These are phyloP conservation scores for Beroe forskalii DNA, from an alignment of 37 sponge, comb jelly and placozoan species.

Conservation along the genomic window DNA sequence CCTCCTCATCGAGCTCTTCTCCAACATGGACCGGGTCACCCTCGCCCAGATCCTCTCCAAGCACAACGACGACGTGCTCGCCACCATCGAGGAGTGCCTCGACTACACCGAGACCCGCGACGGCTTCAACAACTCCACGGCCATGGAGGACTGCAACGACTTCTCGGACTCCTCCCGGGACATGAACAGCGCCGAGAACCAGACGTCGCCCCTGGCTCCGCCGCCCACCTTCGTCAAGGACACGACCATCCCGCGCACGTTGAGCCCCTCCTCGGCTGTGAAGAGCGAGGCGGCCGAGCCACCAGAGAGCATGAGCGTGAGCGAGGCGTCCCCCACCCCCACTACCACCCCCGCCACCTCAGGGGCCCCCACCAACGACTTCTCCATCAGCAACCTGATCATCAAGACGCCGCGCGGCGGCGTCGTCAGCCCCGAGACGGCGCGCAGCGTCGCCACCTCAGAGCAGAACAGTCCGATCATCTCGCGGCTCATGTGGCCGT, in stretches of 20 bases:
- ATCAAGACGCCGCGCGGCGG: neutral
- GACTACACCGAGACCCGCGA: constrained; percentile 59
- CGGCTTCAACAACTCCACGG: neutral
- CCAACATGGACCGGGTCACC: constrained; percentile 1
- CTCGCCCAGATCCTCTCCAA: constrained; percentile 44
- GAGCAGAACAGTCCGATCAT: constrained; percentile 20
- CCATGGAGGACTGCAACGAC: constrained; percentile 26
- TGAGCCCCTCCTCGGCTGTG: neutral
- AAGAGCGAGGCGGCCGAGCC: neutral
- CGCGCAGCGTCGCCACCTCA: neutral
- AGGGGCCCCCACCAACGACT: neutral
- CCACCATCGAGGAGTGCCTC: constrained; percentile 53
- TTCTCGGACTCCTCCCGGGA: constrained; percentile 51
- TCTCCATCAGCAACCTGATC: constrained; percentile 20
- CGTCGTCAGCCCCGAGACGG: neutral
- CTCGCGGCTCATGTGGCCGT: constrained; percentile 65
- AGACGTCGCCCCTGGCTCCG: constrained; percentile 22
- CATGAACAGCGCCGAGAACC: neutral
- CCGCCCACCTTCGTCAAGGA: constrained; percentile 61
- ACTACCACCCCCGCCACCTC: neutral
- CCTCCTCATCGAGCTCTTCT: constrained; percentile 55
- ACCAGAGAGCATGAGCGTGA: constrained; percentile 5
- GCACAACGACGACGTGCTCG: constrained; percentile 53
- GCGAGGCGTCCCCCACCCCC: neutral
- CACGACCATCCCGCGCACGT: constrained; percentile 4